Evolutionary conservation across 2,113 vertebrate genomes (phyloP).

Genomic region (Benitochromis conjunctus): DNA sequence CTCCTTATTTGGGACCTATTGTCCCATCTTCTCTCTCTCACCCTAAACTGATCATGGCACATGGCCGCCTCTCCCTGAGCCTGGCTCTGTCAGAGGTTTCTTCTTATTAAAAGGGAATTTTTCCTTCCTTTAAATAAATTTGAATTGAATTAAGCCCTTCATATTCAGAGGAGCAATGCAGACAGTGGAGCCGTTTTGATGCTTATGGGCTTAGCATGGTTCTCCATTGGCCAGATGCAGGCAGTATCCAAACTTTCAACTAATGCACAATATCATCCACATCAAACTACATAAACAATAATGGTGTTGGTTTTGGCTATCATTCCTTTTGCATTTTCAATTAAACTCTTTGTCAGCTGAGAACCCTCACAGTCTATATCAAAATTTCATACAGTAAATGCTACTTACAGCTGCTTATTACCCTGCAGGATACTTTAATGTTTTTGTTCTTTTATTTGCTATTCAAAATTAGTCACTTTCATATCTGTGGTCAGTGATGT

Average conservation of each 20-base stretch:
- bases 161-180: neutral
- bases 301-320: neutral
- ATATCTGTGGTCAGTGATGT: neutral
- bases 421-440: rapidly evolving
- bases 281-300: rapidly evolving
- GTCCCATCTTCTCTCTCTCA: too few species aligned
- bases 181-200: neutral
- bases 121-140: neutral
- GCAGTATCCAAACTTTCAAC: neutral
- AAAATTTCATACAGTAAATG: neutral
- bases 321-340: too few species aligned
- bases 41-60: too few species aligned
- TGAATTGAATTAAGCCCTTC: neutral
- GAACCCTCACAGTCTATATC: neutral
- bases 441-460: neutral
- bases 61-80: neutral
- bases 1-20: too few species aligned
- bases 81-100: neutral
- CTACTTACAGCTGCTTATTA: neutral
- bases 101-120: rapidly evolving
- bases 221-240: neutral
- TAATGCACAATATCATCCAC: neutral
- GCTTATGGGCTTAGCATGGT: neutral
- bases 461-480: rapidly evolving
- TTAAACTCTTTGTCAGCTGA: too few species aligned